Evolutionary conservation across 2,113 vertebrate species (phyloP).

Genomic region (Anser brachyrhynchus): DNA sequence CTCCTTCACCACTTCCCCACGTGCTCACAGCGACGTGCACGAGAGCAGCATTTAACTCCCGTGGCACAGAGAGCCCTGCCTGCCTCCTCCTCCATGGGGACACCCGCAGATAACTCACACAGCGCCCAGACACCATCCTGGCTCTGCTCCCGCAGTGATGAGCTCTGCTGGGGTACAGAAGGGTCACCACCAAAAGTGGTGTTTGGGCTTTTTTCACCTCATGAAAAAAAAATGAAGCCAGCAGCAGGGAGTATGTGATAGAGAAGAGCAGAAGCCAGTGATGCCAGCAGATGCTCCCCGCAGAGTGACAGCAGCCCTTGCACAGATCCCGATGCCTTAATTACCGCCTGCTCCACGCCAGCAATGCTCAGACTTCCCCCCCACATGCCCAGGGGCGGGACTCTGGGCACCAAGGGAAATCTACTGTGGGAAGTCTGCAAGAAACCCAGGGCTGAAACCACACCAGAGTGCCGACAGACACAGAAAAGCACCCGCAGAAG

Average conservation of each 20-base stretch:
- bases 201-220: not conserved
- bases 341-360: not conserved
- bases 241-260: not conserved
- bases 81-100: not conserved
- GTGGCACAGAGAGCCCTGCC: not conserved
- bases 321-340: not conserved
- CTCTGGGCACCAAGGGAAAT: not conserved
- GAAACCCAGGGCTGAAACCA: not conserved
- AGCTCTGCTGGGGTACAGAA: not conserved
- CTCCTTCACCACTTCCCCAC: not conserved
- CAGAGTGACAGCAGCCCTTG: not conserved
- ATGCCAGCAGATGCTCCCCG: not conserved
- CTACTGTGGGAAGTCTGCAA: not conserved
- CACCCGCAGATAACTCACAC: accelerated
- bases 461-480: accelerated
- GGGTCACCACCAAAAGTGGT: not conserved
- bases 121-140: accelerated
- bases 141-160: accelerated
- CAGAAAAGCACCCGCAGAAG: not conserved
- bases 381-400: not conserved
- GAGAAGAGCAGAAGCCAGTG: not conserved
- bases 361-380: not conserved
- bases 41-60: not conserved
- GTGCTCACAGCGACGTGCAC: accelerated
- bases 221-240: not conserved